Evolutionary conservation across 2,113 vertebrate species (phyloP).

Genomic region (Muscicapa adusta): DNA sequence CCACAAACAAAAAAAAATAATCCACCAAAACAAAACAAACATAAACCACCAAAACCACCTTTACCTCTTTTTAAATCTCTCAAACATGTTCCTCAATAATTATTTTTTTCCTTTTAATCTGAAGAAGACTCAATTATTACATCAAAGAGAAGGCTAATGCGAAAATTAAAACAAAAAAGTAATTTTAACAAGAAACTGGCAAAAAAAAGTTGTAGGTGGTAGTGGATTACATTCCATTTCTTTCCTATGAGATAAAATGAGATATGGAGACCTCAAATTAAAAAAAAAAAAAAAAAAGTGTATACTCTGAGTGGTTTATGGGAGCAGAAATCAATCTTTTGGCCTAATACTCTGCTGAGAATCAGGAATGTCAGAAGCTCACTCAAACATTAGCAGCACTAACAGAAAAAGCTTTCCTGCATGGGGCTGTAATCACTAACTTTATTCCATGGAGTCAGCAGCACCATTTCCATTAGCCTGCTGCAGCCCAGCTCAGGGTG

Average conservation of each 20-base stretch:
- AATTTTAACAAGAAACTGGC: not conserved
- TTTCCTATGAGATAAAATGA: not conserved
- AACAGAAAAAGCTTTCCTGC: not conserved
- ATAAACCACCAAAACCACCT: not conserved
- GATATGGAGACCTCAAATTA: not conserved
- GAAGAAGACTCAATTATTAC: not conserved
- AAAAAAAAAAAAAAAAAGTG: not conserved
- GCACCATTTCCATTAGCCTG: rapidly evolving
- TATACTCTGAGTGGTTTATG: not conserved
- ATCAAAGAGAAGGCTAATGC: not conserved
- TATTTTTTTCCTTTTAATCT: not conserved
- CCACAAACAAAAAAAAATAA: not conserved
- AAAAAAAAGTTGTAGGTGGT: not conserved
- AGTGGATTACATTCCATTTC: not conserved
- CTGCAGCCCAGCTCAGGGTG: not conserved
- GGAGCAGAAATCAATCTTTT: not conserved
- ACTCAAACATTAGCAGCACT: not conserved
- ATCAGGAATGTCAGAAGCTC: not conserved
- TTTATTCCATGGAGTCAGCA: not conserved
- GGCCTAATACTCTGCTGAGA: not conserved
- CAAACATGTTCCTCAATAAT: not conserved
- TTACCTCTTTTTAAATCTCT: not conserved
- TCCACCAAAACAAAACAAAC: not conserved
- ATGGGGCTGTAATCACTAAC: not conserved
- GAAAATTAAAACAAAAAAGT: conserved; percentile 7